These are phyloP conservation scores for Rynchops niger DNA, from an alignment of 2,113 vertebrate genomes.

Conservation along the genomic window DNA sequence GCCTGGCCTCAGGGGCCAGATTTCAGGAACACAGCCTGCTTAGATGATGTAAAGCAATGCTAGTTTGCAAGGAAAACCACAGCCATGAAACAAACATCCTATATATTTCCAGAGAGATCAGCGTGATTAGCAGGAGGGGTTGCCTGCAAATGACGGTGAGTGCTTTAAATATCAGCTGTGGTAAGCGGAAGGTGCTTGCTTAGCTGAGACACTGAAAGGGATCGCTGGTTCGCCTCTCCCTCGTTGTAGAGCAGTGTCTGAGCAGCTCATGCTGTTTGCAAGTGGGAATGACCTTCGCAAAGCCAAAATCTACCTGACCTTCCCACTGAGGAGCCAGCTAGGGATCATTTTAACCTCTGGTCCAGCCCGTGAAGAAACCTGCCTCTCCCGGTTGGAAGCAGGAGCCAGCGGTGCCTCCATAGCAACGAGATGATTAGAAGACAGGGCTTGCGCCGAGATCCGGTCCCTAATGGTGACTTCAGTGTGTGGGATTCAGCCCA, in stretches of 20 bases:
- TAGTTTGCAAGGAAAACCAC: neutral
- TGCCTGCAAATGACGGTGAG: neutral
- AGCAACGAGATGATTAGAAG: conserved; percentile 46
- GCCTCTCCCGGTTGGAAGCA: neutral
- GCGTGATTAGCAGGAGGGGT: neutral
- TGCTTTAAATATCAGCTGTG: neutral
- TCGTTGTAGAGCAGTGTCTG: neutral
- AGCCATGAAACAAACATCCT: neutral
- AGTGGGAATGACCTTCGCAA: neutral
- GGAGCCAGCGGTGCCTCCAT: conserved; percentile 38
- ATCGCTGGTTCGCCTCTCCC: accelerated
- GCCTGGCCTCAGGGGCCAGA: neutral
- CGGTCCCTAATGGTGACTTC: neutral
- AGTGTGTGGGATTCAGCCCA: neutral
- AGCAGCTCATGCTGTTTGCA: neutral
- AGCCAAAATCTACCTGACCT: neutral
- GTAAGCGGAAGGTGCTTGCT: neutral
- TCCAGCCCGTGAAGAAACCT: neutral
- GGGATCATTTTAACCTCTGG: neutral
- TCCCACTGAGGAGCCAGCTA: neutral
- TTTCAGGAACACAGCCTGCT: neutral
- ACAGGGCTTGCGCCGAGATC: neutral
- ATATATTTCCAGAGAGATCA: neutral
- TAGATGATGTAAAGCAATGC: neutral
- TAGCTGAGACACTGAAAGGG: neutral